Base-by-base conservation (phyloP, 2,113 vertebrate genomes). In the Papio anubis region DNA sequence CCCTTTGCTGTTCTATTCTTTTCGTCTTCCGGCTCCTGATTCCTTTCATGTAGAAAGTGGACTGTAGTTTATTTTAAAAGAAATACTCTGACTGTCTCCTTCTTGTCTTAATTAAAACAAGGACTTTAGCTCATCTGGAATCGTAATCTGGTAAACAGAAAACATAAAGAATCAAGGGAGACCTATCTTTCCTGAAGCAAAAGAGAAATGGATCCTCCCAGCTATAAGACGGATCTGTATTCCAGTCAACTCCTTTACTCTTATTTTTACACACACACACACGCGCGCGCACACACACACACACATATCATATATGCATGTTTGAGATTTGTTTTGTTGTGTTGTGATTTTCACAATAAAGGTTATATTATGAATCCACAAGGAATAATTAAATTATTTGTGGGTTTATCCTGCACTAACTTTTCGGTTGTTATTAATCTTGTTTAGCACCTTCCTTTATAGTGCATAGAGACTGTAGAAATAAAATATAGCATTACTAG, bases 61-160 rank as follows among this genome's bases (percentile, higher is more conserved):
- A 4, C 84, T 98, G 80, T 90, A 95, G 94, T 98, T 98, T 98
- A 96, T 97, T 98, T 98, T 88, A 40, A 93, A 96, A 89, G 73
- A 96, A 97, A 55, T 96, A 86, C 91, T 95, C 87, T 89, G 83
- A 61, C 57, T 83, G 4, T n/a, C 23, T 96, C 17, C 75, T 93
- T 78, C 75, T 93, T 78, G 45, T 88, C 40, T 75, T 97, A 97
- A 98, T 97, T 92, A 96, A 96, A 95, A 57, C 23, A 85, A 27
- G 27, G 57, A 84, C 43, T 45, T 5, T 55, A 88, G 80, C 50
- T 97, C 88, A 84, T 93, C 83, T 91, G 64, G 70, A 96, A 78
- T 76, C 27, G 21, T 78, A 64, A 90, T 57, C 55, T 96, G 35
- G 38, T 68, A 81, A 90, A 57, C n/a, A 93, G 80, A 93, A 91